Percentiles rank a stretch among this genome's conserved stretches.
Conservation (phyloP, 2,797 vertebrate genomes). For the Poeciliopsis paucimaculata region DNA sequence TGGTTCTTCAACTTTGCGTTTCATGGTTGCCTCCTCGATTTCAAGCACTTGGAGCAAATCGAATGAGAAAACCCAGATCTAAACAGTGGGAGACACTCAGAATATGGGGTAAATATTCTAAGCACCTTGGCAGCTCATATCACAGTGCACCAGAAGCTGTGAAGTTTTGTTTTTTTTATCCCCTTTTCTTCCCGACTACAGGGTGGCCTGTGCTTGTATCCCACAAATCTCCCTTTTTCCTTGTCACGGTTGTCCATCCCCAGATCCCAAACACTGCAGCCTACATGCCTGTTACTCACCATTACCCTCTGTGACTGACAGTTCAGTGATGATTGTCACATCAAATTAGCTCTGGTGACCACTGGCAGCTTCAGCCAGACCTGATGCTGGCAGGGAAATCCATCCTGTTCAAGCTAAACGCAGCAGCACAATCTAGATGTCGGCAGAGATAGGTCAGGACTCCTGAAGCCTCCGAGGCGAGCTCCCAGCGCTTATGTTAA, state of each 20-base stretch:
- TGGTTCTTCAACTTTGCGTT: neutral
- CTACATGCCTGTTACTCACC: conserved; percentile 47
- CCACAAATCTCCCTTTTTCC: conserved; percentile 28
- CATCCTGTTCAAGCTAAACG: conserved; percentile 24
- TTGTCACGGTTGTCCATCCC: conserved; percentile 14
- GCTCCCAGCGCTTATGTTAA: conserved; percentile 42
- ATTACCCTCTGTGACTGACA: conserved; percentile 57
- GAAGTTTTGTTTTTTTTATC: conserved; percentile 28
- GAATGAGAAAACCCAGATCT: conserved; percentile 25
- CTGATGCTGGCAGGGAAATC: conserved; percentile 55
- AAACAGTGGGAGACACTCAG: conserved; percentile 27
- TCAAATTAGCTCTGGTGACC: conserved; percentile 55
- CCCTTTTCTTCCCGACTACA: conserved; percentile 28
- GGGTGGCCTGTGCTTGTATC: conserved; percentile 26
- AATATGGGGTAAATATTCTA: conserved; percentile 44
- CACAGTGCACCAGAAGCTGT: conserved; percentile 51
- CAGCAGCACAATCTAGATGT: conserved; percentile 35
- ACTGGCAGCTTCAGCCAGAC: conserved; percentile 32
- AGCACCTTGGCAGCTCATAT: conserved; percentile 42
- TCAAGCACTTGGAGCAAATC: conserved; percentile 27
- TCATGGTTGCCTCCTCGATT: conserved; percentile 15
- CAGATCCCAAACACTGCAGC: conserved; percentile 14
- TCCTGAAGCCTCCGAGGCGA: conserved; percentile 26
- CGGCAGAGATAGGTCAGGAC: conserved; percentile 33
- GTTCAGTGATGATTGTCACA: conserved; percentile 62